A percentile compares a stretch with the other conserved stretches of the same genome.
Conservation (phyloP, 2,888 invertebrate genomes). For the Neoscelio sp. region DNA sequence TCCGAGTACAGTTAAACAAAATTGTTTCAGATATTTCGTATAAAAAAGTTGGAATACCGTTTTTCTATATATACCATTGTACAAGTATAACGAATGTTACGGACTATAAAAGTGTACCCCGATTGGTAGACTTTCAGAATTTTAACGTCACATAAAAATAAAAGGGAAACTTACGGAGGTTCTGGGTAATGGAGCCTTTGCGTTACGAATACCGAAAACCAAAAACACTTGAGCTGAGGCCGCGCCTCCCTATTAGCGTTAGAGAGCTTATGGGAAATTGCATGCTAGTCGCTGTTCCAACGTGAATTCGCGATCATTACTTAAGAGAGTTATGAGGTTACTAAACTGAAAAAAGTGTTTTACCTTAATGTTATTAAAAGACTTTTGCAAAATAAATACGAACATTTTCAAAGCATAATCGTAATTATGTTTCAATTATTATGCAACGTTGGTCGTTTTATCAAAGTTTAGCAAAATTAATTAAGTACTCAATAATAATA, state of each 20-base stretch:
- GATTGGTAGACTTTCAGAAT: slow-evolving; percentile 59
- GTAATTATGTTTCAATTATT: too few relatives aligned
- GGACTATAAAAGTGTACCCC: slow-evolving; percentile 43
- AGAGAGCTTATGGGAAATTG: slow-evolving; percentile 58
- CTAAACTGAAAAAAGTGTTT: slow-evolving; percentile 34
- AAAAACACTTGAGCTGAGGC: slow-evolving; percentile 58
- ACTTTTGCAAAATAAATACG: too few relatives aligned
- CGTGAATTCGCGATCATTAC: slow-evolving; percentile 39
- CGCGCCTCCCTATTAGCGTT: slow-evolving; percentile 63
- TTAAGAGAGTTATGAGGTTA: slow-evolving; percentile 46
- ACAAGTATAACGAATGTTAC: slow-evolving; percentile 46
- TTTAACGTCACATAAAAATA: slow-evolving; percentile 61
- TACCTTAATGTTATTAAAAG: too few relatives aligned
- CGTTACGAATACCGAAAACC: slow-evolving; percentile 61
- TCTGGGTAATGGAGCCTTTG: slow-evolving; percentile 58
- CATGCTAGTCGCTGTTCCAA: slow-evolving; percentile 51
- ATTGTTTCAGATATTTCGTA: too few relatives aligned
- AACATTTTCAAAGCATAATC: too few relatives aligned
- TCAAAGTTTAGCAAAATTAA: too few relatives aligned
- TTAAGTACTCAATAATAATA: too few relatives aligned
- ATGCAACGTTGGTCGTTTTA: too few relatives aligned
- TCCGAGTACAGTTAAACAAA: too few relatives aligned
- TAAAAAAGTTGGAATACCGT: slow-evolving; percentile 41
- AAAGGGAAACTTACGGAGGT: slow-evolving; percentile 44
- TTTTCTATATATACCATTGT: slow-evolving; percentile 41